Evolutionary conservation across 2,797 vertebrate genomes (phyloP).

Genomic region (Muscicapa striata): DNA sequence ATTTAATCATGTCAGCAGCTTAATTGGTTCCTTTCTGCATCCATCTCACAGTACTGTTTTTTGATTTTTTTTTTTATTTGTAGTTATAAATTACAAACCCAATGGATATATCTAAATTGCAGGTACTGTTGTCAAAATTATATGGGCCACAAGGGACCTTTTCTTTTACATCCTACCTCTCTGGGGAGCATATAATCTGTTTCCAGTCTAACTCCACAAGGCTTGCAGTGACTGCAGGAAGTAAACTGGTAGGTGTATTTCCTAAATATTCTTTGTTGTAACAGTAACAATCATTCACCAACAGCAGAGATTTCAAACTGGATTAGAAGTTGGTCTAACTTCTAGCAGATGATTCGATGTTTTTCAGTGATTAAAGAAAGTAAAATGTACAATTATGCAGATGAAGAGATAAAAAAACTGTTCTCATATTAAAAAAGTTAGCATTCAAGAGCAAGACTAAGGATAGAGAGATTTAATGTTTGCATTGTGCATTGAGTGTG

Average conservation of each 20-base stretch:
- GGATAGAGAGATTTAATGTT: neutral
- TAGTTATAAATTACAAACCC: neutral
- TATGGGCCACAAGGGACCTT: conserved; percentile 85
- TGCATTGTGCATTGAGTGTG: neutral
- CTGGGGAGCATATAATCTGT: conserved; percentile 88
- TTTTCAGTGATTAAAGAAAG: neutral
- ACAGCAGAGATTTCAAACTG: neutral
- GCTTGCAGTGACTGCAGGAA: conserved; percentile 81
- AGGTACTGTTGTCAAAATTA: conserved; percentile 86
- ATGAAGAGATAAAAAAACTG: neutral
- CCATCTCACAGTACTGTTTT: neutral
- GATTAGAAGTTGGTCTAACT: neutral
- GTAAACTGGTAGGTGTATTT: conserved; percentile 82
- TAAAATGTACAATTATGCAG: neutral
- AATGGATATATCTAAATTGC: neutral
- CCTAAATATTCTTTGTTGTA: neutral
- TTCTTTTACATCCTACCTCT: conserved; percentile 84
- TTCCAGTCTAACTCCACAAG: conserved; percentile 89
- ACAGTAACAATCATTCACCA: neutral
- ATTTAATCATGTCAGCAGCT: neutral
- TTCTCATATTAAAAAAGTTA: neutral
- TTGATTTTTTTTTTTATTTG: neutral
- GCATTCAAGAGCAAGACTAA: neutral
- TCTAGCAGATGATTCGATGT: neutral
- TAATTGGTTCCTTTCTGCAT: neutral